Conservation (phyloP, 2,888 invertebrate species). For the Drosophila meridionalis region DNA sequence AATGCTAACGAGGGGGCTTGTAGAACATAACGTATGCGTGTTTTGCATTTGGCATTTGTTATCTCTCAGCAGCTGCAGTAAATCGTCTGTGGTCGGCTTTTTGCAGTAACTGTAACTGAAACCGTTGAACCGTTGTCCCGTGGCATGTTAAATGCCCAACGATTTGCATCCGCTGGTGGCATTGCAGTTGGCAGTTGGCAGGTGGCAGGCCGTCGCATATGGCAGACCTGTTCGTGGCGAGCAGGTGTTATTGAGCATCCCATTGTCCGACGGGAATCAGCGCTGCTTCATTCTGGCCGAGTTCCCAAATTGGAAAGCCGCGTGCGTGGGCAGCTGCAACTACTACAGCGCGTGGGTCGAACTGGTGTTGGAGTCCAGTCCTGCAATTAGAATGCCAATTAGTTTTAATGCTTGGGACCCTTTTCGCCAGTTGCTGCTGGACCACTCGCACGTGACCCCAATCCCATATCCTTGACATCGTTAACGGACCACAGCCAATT, state of each 20-base stretch:
- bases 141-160: conserved; percentile 61
- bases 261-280: conserved; percentile 3
- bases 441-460: conserved; percentile 42
- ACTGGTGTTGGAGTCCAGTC: conserved; percentile 16
- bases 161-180: conserved; percentile 50
- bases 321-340: conserved; percentile 4
- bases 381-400: conserved; percentile 70
- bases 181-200: conserved; percentile 25
- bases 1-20: conserved; percentile 35
- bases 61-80: conserved; percentile 53
- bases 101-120: conserved; percentile 19
- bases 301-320: conserved; percentile 23
- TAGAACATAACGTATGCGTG: conserved; percentile 67
- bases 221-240: conserved; percentile 1
- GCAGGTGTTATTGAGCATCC: conserved; percentile 39
- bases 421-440: conserved; percentile 49
- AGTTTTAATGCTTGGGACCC: conserved; percentile 66
- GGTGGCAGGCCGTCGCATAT: conserved; percentile 3
- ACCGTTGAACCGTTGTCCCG: conserved; percentile 14
- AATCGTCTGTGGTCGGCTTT: conserved; percentile 34
- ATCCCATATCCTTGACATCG: neutral
- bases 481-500: conserved; percentile 28
- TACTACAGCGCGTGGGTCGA: neutral
- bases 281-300: neutral
- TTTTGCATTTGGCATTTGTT: conserved; percentile 53